Conservation (phyloP, 2,113 vertebrate genomes). For the Menura novaehollandiae region DNA sequence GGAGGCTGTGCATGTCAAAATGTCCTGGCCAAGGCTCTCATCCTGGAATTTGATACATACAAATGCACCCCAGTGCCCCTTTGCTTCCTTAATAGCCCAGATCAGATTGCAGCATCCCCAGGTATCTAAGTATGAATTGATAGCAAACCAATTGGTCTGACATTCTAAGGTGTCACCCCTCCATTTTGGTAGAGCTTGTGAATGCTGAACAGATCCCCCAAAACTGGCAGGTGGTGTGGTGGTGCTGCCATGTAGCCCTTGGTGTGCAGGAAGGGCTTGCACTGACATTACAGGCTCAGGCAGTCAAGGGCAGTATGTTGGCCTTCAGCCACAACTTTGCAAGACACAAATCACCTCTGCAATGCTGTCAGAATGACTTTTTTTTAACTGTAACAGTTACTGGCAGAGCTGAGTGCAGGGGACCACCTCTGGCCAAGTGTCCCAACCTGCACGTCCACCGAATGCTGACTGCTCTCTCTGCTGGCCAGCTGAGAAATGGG, state of each 20-base stretch:
- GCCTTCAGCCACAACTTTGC: not conserved
- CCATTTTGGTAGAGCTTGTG: not conserved
- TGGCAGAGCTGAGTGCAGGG: not conserved
- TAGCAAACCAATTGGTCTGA: not conserved
- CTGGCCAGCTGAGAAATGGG: slow-evolving; percentile 22
- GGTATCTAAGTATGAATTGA: not conserved
- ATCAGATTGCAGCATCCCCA: not conserved
- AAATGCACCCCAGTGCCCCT: not conserved
- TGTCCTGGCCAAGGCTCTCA: not conserved
- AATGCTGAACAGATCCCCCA: not conserved
- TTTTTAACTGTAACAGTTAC: not conserved
- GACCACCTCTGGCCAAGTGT: fast-evolving
- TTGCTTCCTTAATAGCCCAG: not conserved
- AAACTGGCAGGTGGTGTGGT: not conserved
- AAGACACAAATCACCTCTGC: not conserved
- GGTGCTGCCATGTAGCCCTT: fast-evolving
- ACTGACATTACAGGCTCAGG: not conserved
- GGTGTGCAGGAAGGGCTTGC: not conserved
- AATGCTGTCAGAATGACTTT: not conserved
- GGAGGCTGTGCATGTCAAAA: not conserved
- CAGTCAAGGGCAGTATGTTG: not conserved
- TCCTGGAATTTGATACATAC: not conserved
- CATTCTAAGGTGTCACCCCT: not conserved
- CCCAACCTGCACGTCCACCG: not conserved
- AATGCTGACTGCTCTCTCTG: slow-evolving; percentile 53